Conservation (phyloP, 2,888 invertebrate species). For the Apoda limacodes region DNA sequence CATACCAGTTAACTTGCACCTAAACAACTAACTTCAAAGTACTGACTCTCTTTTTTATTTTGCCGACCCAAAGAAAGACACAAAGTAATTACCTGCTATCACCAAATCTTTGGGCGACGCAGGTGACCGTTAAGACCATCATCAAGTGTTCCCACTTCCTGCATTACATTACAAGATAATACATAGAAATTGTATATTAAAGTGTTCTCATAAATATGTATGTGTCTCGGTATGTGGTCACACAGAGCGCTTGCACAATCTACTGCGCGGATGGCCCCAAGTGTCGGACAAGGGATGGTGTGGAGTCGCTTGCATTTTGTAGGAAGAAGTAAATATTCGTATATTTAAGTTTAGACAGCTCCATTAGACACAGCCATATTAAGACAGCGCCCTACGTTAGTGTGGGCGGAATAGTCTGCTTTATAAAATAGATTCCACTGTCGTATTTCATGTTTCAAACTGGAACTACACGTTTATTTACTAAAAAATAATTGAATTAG, state of each 20-base stretch:
- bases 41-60: no score
- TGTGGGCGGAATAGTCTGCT: no score
- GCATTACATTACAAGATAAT: slow-evolving; percentile 62
- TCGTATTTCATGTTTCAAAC: slow-evolving; percentile 3
- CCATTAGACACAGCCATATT: no score
- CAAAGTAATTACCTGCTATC: slow-evolving; percentile 43
- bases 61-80: slow-evolving; percentile 20
- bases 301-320: slow-evolving; percentile 20
- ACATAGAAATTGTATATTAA: slow-evolving; percentile 70
- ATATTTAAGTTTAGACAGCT: slow-evolving; percentile 3
- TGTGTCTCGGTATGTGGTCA: slow-evolving; percentile 65
- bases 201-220: slow-evolving; percentile 67
- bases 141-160: slow-evolving; percentile 55
- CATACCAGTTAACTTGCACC: no score
- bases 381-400: no score
- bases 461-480: slow-evolving; percentile 2
- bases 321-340: not conserved
- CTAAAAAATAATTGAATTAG: no score
- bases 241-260: slow-evolving; percentile 63
- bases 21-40: no score
- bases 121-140: slow-evolving; percentile 64
- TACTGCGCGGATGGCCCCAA: slow-evolving; percentile 43
- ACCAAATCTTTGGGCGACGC: slow-evolving; percentile 32
- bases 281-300: slow-evolving; percentile 24
- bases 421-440: no score